These are phyloP conservation scores for Scartelaos histophorus DNA, from an alignment of 2,113 vertebrate species.

Conservation along the genomic window DNA sequence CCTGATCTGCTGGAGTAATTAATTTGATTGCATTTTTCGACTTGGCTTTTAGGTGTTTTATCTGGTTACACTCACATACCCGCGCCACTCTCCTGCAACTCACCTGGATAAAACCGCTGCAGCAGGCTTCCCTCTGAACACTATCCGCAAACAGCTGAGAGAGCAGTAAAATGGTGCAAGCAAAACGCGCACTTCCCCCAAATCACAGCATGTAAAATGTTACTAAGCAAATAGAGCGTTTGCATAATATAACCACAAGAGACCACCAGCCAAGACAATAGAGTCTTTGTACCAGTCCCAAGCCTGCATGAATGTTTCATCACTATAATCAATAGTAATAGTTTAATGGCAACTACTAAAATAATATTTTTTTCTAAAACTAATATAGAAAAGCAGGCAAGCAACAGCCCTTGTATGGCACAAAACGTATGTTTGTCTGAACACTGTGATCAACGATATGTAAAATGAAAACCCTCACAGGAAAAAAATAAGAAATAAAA, in stretches of 20 bases:
- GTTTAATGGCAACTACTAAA: too few species aligned
- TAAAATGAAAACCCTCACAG: too few species aligned
- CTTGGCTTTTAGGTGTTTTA: constrained; percentile 32
- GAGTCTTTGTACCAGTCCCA: neutral
- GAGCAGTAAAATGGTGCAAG: constrained; percentile 62
- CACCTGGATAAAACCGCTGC: constrained; percentile 58
- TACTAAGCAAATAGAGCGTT: constrained; percentile 22
- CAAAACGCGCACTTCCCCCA: constrained; percentile 37
- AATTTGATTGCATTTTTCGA: constrained; percentile 60
- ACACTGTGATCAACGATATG: too few species aligned
- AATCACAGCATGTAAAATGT: constrained; percentile 41
- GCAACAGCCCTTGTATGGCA: too few species aligned
- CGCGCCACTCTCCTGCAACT: constrained; percentile 31
- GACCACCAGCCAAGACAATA: neutral
- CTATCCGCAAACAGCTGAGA: constrained; percentile 64
- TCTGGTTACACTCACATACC: constrained; percentile 43
- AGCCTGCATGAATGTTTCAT: neutral
- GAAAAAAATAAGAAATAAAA: too few species aligned
- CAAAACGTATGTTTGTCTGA: too few species aligned
- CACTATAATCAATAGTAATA: too few species aligned
- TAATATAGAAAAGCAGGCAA: too few species aligned
- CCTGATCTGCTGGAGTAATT: constrained; percentile 59
- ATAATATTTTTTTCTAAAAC: too few species aligned
- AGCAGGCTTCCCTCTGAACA: constrained; percentile 61
- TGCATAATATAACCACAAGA: neutral